Percentiles rank a stretch among this genome's conserved stretches.
Conservation (phyloP, 2,113 vertebrate genomes). For the Calypte anna region DNA sequence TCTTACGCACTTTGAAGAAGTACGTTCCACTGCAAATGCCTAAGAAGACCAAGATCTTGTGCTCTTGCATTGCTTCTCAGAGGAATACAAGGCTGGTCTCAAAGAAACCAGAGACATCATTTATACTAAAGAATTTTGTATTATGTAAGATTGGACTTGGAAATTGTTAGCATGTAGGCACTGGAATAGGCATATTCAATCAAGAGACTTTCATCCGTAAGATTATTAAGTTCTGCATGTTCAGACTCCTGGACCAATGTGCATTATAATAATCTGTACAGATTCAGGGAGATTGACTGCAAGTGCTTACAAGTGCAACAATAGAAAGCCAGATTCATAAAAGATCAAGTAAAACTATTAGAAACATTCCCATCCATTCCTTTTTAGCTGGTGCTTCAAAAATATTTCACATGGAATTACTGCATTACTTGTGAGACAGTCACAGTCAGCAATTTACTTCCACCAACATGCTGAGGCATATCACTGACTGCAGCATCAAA, state of each 20-base stretch:
- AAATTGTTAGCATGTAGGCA: neutral
- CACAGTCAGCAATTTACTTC: neutral
- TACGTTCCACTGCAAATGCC: neutral
- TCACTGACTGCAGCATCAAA: neutral
- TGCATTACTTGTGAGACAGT: neutral
- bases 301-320: neutral
- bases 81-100: neutral
- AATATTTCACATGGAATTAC: neutral
- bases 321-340: neutral
- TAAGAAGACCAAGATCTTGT: neutral
- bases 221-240: neutral
- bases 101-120: neutral
- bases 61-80: neutral
- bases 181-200: neutral
- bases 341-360: neutral
- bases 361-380: neutral
- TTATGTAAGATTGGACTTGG: neutral
- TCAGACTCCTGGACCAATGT: neutral
- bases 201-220: neutral
- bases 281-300: neutral
- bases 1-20: neutral
- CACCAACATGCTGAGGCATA: neutral
- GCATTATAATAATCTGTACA: accelerated
- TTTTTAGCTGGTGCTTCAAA: neutral
- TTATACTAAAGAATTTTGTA: neutral